These are phyloP conservation scores for Aptenodytes patagonicus DNA, from an alignment of 2,113 vertebrate species.

Conservation along the genomic window DNA sequence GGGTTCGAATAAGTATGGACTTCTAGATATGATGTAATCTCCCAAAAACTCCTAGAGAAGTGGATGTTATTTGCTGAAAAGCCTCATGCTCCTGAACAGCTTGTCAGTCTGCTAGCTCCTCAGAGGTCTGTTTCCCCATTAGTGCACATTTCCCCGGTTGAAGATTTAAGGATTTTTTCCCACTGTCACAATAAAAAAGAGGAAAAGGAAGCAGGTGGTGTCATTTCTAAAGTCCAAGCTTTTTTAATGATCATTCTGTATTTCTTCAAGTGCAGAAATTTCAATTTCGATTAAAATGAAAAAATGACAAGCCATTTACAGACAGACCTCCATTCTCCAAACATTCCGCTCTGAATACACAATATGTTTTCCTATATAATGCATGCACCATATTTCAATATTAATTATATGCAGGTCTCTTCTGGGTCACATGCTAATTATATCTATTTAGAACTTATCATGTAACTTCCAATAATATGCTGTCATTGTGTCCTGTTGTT, in stretches of 20 bases:
- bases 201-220: neutral
- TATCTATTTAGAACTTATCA: conserved; percentile 58
- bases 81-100: neutral
- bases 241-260: conserved; percentile 5
- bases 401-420: conserved; percentile 51
- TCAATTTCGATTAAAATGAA: neutral
- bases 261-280: conserved; percentile 14
- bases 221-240: conserved; percentile 8
- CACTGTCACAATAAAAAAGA: neutral
- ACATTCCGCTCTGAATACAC: neutral
- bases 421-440: conserved; percentile 61
- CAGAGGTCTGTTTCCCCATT: conserved; percentile 27
- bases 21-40: conserved; percentile 12
- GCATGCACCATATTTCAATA: conserved; percentile 19
- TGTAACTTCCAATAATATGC: conserved; percentile 1
- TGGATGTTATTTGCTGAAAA: conserved; percentile 22
- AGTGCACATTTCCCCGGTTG: neutral
- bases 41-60: neutral
- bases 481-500: conserved; percentile 32
- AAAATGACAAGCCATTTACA: conserved; percentile 16
- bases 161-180: neutral
- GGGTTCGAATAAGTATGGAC: neutral
- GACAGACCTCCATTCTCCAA: neutral
- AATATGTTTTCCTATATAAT: conserved; percentile 1
- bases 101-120: conserved; percentile 4